Evolutionary conservation across 2,888 invertebrate genomes (phyloP).

Genomic region (Margaritifera margaritifera): DNA sequence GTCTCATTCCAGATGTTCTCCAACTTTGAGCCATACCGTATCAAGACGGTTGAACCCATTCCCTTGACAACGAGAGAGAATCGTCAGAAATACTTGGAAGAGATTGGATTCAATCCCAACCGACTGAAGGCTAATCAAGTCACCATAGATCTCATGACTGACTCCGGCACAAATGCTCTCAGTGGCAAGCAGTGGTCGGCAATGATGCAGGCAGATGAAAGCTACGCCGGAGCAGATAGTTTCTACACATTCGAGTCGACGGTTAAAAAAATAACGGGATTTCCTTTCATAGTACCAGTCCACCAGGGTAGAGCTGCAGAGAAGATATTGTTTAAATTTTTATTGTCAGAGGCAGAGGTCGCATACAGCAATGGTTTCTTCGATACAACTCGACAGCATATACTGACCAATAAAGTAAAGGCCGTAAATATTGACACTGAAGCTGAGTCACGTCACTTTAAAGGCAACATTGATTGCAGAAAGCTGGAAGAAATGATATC

Average conservation of each 20-base stretch:
- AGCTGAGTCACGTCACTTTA: neutral
- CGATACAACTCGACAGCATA: conserved; percentile 19
- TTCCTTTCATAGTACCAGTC: conserved; percentile 8
- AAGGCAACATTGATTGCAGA: conserved; percentile 14
- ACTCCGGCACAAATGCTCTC: neutral
- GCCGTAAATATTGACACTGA: conserved; percentile 4
- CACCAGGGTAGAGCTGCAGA: conserved; percentile 28
- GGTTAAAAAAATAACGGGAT: neutral
- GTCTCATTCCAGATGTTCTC: too few species aligned
- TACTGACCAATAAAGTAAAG: conserved; percentile 1
- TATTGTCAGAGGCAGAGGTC: conserved; percentile 3
- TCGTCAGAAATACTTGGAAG: neutral
- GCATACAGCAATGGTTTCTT: conserved; percentile 21
- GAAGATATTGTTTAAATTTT: conserved; percentile 4
- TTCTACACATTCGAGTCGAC: neutral
- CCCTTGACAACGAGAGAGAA: conserved; percentile 1
- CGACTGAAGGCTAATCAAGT: neutral
- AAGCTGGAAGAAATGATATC: conserved; percentile 9
- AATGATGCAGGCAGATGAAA: neutral
- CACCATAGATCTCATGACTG: neutral
- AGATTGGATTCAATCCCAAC: neutral
- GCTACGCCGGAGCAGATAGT: neutral
- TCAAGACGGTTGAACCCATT: conserved; percentile 2
- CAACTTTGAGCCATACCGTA: neutral
- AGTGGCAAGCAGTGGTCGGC: neutral